Evolutionary conservation across 2,797 vertebrate species (phyloP), one percentile per base, ranked within the genome.

Genomic region (Sebastiscus tertius): DNA sequence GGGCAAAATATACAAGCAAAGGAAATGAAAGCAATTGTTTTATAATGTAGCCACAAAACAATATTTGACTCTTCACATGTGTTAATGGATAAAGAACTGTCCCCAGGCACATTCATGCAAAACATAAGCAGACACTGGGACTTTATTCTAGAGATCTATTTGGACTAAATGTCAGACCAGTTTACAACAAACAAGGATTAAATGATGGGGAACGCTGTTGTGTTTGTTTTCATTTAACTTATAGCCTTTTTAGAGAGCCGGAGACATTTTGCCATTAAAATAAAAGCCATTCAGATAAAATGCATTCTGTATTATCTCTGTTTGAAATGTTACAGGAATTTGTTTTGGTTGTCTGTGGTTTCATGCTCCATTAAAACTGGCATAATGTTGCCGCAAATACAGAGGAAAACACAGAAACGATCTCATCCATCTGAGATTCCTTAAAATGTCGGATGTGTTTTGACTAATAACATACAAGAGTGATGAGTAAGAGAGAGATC

Each of bases 21-120:
- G 89, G 92, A 94, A 93, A 93, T 94, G 83, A 94, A 84, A 85
- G 75, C 86, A 90, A 93, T 90, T 85, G 88, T 84, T 89, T 86
- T 69, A 84, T 93, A 94, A 94, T 91, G 87, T 82, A 87, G 65
- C 62, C 29, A 91, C 85, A 88, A 87, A 94, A 89, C 88, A 93
- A 92, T 88, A 94, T 91, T 72, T 75, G 87, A 85, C 74, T 88
- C 61, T 82, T 87, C 46, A 55, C 71, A 72, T 63, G 75, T 70
- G 75, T 77, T 93, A 92, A 93, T 93, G 74, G 80, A 68, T 65
- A 61, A 74, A 83, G 75, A 90, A 89, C 78, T 78, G 52, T 80
- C 83, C 63, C 31, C 49, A 7, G 75, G 88, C 87, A 87, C 89
- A 87, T 82, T 78, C 59, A 84, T 88, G 85, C 75, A 85, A 88